Base-by-base conservation (phyloP, 2,113 vertebrate genomes). In the Hyaena hyaena region DNA sequence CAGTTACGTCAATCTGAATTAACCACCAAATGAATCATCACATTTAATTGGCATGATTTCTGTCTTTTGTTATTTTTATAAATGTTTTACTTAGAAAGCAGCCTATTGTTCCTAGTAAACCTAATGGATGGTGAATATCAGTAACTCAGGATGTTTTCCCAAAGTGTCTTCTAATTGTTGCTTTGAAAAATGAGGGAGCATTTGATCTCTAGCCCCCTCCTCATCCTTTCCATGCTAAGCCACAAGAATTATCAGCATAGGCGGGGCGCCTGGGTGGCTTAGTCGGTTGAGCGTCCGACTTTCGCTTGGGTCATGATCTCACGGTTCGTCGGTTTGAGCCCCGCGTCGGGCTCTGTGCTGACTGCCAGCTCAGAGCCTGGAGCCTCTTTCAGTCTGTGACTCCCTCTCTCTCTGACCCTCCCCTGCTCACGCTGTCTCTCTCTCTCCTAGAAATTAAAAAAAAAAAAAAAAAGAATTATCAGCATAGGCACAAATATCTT, bases 11-110 rank as follows among this genome's bases (percentile, higher is more conserved):
- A 9, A 76, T 65, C 89, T 71, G 31, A 90, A 55, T 39, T 63
- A 53, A 58, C 7, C 43, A n/a, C 48, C 35, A 81, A 63, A 79
- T 71, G 50, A 80, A 43, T 82, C 66, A 23, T 63, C 53, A 73
- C n/a, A 58, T 61, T 90, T 68, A 73, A 58, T 53, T 23, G 86
- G 61, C 55, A 50, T 50, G 73, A 81, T 65, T 80, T 63, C 26
- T 73, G 35, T 33, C 58, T 66, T 28, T 23, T 58, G 28, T 80
- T 55, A 53, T 76, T 73, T 83, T 90, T 69, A 74, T 61, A 21
- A 50, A 43, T 74, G 53, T 68, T 95, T 93, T 93, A 3, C 74
- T 86, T 97, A 87, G 65, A 93, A 43, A 74, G 55, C 7, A 90
- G 50, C 50, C 55, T 68, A 19, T 17, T 93, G 14, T 85, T 80